These are phyloP conservation scores for Pachypanchax playfairii DNA, from an alignment of 2,113 vertebrate species.

Conservation along the genomic window DNA sequence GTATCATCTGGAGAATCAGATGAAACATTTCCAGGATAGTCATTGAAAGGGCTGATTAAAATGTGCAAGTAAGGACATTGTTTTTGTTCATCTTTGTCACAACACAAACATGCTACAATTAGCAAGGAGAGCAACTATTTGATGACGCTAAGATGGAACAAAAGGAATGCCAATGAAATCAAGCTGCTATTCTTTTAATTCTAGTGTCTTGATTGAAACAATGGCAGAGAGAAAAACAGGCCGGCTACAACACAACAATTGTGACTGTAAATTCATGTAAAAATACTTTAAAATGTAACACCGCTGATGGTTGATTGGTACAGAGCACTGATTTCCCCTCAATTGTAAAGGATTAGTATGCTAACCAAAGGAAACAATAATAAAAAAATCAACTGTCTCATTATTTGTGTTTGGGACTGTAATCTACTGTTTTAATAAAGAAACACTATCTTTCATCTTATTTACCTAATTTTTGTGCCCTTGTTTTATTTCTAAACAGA, in stretches of 20 bases:
- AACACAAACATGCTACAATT: constrained; percentile 11
- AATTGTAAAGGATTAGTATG: too few relatives aligned
- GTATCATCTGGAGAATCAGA: not conserved
- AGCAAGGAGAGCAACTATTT: constrained; percentile 4
- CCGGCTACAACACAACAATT: not conserved
- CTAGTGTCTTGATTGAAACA: constrained; percentile 39
- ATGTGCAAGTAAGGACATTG: constrained; percentile 28
- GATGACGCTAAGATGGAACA: constrained; percentile 55
- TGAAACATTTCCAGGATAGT: too few relatives aligned
- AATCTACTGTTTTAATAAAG: not conserved
- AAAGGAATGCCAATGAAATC: constrained; percentile 59
- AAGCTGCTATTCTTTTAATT: constrained; percentile 56
- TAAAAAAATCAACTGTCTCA: not conserved
- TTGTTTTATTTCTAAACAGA: not conserved
- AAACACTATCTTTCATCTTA: not conserved
- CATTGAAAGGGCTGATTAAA: constrained; percentile 33
- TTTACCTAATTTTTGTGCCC: not conserved
- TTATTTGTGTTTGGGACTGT: not conserved
- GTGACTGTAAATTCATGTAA: not conserved
- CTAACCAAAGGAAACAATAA: too few relatives aligned
- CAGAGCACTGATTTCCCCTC: too few relatives aligned
- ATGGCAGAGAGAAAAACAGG: not conserved
- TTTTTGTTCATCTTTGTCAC: constrained; percentile 26
- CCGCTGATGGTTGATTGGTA: not conserved
- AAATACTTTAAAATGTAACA: not conserved